Evolutionary conservation across 1,140 invertebrate genomes (phyloP).

Genomic region (Bemisia tabaci): DNA sequence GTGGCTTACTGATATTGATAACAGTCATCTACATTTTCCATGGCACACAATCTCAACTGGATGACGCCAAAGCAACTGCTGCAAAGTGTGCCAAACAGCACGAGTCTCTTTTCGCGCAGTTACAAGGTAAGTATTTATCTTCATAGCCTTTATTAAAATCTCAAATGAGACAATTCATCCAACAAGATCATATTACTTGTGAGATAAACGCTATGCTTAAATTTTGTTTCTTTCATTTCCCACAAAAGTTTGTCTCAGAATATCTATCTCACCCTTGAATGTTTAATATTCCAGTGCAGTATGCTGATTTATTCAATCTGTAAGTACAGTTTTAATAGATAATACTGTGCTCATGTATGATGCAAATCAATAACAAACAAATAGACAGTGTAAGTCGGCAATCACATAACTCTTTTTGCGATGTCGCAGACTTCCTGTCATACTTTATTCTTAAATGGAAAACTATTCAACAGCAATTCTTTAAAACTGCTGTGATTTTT

Average conservation of each 20-base stretch:
- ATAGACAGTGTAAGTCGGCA: too few species aligned
- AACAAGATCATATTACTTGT: background rate
- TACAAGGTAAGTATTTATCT: constrained; percentile 23
- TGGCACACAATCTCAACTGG: constrained; percentile 21
- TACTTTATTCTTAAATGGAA: too few species aligned
- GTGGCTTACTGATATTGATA: constrained; percentile 18
- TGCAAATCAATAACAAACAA: too few species aligned
- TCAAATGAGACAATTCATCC: background rate
- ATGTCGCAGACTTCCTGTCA: too few species aligned
- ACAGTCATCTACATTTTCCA: constrained; percentile 22
- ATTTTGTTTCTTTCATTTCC: background rate
- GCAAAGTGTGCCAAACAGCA: constrained; percentile 24
- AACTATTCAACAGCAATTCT: too few species aligned
- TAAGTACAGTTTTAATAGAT: too few species aligned
- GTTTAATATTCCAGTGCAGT: background rate
- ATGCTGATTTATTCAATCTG: background rate
- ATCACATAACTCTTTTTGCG: too few species aligned
- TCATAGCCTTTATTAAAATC: background rate
- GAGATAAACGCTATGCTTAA: background rate
- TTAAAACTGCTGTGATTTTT: too few species aligned
- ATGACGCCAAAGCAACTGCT: constrained; percentile 18
- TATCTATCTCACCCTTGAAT: background rate
- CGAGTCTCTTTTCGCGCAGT: constrained; percentile 25
- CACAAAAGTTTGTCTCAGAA: background rate
- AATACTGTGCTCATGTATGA: too few species aligned